Conservation (phyloP, 2,888 invertebrate genomes). For the Patella ulyssiponensis region DNA sequence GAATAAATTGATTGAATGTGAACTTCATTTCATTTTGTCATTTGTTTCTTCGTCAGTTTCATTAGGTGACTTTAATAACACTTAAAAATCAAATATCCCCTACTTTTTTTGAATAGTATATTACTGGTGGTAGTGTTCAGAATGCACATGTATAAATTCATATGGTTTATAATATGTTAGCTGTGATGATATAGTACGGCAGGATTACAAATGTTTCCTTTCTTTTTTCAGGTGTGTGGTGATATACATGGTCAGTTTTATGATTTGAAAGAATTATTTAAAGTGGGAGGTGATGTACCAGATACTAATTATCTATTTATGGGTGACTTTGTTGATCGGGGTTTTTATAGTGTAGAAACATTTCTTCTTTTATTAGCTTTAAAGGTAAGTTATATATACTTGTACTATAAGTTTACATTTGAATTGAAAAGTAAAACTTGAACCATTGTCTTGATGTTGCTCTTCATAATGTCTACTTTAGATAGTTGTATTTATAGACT, state of each 20-base stretch:
- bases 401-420: neutral
- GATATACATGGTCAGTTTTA: constrained; percentile 99
- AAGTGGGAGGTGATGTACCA: constrained; percentile 99
- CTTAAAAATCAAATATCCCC: no score
- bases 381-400: constrained; percentile 79
- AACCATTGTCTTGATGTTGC: neutral
- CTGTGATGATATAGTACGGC: no score
- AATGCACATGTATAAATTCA: no score
- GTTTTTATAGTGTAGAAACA: constrained; percentile 99
- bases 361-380: constrained; percentile 95
- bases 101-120: no score
- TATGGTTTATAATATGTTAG: no score
- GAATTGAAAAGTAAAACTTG: no score
- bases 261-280: constrained; percentile 83
- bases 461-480: neutral
- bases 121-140: no score
- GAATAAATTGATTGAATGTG: no score
- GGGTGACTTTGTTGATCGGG: constrained; percentile 99
- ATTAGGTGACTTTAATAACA: no score
- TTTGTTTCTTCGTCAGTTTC: no score
- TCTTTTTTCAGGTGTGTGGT: constrained; percentile 88
- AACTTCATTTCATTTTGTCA: no score
- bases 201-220: no score
- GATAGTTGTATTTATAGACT: neutral
- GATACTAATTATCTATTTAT: constrained; percentile 99